phyloP scores from a whole-genome alignment of 2,113 vertebrate species.

The Ochotona curzoniae region DNA sequence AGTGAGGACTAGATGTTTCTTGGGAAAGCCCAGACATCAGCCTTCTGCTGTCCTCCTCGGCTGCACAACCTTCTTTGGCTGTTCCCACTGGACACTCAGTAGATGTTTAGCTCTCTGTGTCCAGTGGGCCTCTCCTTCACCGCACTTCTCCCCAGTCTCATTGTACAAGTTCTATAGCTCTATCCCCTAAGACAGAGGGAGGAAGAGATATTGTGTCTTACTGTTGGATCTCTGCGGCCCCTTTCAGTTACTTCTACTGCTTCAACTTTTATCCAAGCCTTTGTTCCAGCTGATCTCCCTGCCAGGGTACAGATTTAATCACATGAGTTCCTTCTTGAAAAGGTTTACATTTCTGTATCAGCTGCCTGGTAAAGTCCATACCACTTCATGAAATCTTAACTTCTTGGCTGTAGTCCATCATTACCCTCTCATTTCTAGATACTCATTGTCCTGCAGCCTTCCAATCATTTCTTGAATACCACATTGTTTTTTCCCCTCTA shows the following conservation, averaged over 20 bases:
- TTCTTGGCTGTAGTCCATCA: constrained; percentile 8
- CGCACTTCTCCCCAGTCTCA: background rate
- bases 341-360: constrained; percentile 12
- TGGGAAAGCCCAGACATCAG: background rate
- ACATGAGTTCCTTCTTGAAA: constrained; percentile 10
- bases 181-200: background rate
- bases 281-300: constrained; percentile 6
- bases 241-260: constrained; percentile 10
- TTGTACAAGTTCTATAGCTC: background rate
- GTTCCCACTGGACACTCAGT: background rate
- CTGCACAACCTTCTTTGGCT: background rate
- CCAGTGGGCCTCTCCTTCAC: background rate
- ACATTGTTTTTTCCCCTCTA: background rate
- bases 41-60: background rate
- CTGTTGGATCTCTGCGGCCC: background rate
- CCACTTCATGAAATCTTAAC: background rate
- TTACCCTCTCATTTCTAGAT: background rate
- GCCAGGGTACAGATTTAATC: background rate
- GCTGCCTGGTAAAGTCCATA: background rate
- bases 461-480: background rate
- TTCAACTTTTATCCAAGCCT: background rate
- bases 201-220: constrained; percentile 15
- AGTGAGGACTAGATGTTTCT: background rate
- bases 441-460: background rate
- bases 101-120: background rate